Evolutionary conservation across 2,797 vertebrate genomes (phyloP), one percentile per base, ranked within the genome.

Genomic region (Melanogrammus aeglefinus): DNA sequence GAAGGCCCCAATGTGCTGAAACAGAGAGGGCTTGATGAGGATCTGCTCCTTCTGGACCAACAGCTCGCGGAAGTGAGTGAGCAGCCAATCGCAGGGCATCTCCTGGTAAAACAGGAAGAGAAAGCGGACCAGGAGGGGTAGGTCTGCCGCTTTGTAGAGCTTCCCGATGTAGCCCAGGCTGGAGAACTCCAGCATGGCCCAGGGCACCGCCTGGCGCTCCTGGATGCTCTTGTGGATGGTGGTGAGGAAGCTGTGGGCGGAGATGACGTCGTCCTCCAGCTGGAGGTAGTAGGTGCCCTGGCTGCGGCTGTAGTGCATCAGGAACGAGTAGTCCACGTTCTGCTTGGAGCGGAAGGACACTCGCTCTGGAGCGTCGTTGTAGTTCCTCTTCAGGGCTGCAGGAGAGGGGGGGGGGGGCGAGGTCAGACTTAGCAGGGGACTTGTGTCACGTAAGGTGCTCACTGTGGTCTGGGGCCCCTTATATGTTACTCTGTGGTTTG

Each of bases 91-190:
- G 0, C 95, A 96, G 0, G 96, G 95, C 93, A 95, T 95, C 82
- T 97, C 95, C 86, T 94, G 95, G 79, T 96, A 95, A 86, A 98
- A 98, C n/a, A 97, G 92, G 75, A 95, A 92, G 13, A 98, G 94
- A 81, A 98, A 96, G 4, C 88, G 88, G 0, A 93, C 90, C 79
- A 98, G 88, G 21, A 85, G 91, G 66, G 94, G 91, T 27, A 97
- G 91, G 57, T 97, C 92, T 0, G 72, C 82, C 0, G 94, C 94
- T 74, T 63, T 95, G 84, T 97, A 96, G 12, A 97, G 95, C 79
- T 97, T 97, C 0, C 97, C 96, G 0, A 97, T 96, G 82, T 94
- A 95, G 27, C 96, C 95, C 27, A 97, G 92, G 73, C 89, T 88
- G 31, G 97, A 98, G 86, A 99, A 97, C 74, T 98, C 96, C 3